Conservation (phyloP, 2,797 vertebrate genomes). For the Sciurus vulgaris region DNA sequence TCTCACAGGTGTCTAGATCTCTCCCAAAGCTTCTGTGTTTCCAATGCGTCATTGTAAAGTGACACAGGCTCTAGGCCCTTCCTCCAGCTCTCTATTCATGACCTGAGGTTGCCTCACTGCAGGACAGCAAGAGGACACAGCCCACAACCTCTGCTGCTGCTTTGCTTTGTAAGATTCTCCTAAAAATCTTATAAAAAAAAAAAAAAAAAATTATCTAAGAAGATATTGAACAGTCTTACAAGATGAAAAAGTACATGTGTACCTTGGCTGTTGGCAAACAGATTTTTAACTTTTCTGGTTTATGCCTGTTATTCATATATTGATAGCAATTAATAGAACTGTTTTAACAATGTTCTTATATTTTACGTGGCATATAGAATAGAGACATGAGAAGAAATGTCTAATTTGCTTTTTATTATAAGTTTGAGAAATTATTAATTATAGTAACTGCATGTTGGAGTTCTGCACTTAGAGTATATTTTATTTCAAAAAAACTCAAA, state of each 20-base stretch:
- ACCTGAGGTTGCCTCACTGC: background rate
- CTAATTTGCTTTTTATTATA: constrained; percentile 36
- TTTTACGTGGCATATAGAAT: background rate
- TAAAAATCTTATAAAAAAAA: background rate
- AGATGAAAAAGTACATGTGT: background rate
- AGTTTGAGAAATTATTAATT: constrained; percentile 50
- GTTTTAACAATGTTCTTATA: background rate
- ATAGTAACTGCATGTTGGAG: background rate
- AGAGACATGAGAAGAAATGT: background rate
- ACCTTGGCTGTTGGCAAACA: background rate
- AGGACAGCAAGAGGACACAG: background rate
- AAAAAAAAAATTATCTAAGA: constrained; percentile 28
- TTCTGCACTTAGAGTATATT: background rate
- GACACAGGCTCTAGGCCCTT: background rate
- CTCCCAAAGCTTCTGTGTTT: background rate
- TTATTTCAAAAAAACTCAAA: constrained; percentile 53
- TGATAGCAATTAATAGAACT: constrained; percentile 24
- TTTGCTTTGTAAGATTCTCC: background rate
- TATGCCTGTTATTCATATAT: background rate
- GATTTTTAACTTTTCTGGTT: background rate
- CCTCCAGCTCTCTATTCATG: background rate
- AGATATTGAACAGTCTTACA: background rate
- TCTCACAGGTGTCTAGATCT: background rate
- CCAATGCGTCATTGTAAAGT: background rate
- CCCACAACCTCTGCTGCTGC: background rate